A percentile compares a stretch with the other conserved stretches of the same genome.
These are phyloP conservation scores for Scrobipalpa costella DNA, from an alignment of 2,888 invertebrate species.

Conservation along the genomic window DNA sequence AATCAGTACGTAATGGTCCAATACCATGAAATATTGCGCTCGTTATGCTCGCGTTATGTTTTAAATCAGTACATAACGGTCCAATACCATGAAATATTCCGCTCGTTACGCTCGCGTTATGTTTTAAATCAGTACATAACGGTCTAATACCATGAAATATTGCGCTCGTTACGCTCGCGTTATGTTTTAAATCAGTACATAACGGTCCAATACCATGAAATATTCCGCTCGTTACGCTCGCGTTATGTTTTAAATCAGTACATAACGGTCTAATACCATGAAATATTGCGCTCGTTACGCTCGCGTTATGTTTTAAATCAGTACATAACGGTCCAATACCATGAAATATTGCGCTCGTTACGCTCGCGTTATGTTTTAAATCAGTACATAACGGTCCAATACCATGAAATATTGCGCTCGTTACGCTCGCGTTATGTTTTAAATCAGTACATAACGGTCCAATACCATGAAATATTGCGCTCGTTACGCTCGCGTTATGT, in stretches of 20 bases:
- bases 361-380: no score
- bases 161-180: background rate
- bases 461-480: no score
- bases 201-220: no score
- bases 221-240: background rate
- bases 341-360: background rate
- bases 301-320: background rate
- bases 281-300: background rate
- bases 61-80: no score
- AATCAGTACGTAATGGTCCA: background rate
- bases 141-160: background rate
- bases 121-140: background rate
- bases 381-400: background rate
- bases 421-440: background rate
- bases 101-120: no score
- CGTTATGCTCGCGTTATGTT: background rate
- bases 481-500: no score
- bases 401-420: background rate
- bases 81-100: no score
- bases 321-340: no score
- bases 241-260: background rate
- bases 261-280: background rate
- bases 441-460: no score
- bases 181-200: no score
- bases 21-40: background rate